Percentiles rank a stretch among this genome's conserved stretches.
Evolutionary conservation across 2,113 vertebrate genomes (phyloP).

Genomic region (Siniperca knerii): DNA sequence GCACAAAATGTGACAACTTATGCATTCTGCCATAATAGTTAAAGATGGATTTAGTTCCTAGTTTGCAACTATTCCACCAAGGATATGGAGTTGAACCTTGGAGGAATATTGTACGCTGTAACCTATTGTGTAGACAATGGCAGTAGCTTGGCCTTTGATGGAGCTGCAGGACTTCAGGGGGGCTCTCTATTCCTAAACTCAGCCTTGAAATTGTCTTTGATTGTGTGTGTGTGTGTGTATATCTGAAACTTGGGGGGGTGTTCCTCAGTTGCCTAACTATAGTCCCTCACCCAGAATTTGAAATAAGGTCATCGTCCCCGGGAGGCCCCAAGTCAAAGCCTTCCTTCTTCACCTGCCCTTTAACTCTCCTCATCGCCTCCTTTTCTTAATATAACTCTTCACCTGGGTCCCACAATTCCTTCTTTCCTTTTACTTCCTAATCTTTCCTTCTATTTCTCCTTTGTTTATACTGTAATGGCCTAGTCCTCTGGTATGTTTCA

Average conservation of each 20-base stretch:
- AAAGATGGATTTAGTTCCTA: not conserved
- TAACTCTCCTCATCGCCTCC: conserved; percentile 74
- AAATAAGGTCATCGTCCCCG: conserved; percentile 88
- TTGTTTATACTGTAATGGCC: conserved; percentile 29
- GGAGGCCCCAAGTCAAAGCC: conserved; percentile 88
- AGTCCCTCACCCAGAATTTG: conserved; percentile 86
- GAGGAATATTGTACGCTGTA: conserved; percentile 48
- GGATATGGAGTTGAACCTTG: conserved; percentile 30
- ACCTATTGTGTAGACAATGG: conserved; percentile 62
- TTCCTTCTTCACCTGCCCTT: conserved; percentile 83
- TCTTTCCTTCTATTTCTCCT: conserved; percentile 31
- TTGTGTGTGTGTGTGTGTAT: conserved; percentile 49
- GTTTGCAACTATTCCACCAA: not conserved
- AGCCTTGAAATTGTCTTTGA: conserved; percentile 63
- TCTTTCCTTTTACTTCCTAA: conserved; percentile 35
- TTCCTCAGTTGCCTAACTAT: conserved; percentile 80
- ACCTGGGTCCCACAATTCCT: conserved; percentile 49
- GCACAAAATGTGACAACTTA: conserved; percentile 1
- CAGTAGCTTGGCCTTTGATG: conserved; percentile 77
- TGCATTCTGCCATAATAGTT: not conserved
- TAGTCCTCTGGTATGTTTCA: conserved; percentile 13
- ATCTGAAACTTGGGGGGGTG: conserved; percentile 59
- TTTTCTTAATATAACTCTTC: conserved; percentile 75
- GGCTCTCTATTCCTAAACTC: conserved; percentile 64
- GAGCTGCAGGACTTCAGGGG: conserved; percentile 73